phyloP scores from a whole-genome alignment of 2,113 vertebrate species.

The Aegotheles bennettii region DNA sequence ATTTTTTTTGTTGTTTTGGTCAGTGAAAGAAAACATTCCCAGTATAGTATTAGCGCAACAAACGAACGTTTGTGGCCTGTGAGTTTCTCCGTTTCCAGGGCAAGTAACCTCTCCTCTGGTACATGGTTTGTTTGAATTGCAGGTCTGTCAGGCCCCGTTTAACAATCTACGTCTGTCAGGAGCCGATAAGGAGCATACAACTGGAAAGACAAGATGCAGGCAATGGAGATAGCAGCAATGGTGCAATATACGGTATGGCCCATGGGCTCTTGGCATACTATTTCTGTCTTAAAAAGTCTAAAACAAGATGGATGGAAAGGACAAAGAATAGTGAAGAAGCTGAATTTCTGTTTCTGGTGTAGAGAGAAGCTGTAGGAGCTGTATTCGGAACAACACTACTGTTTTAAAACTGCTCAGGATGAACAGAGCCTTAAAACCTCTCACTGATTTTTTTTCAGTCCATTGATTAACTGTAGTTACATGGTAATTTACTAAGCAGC shows the following conservation, averaged over 20 bases:
- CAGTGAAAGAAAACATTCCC: background rate
- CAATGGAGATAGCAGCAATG: slow-evolving; percentile 72
- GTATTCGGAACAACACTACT: fast-evolving
- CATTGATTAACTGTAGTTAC: fast-evolving
- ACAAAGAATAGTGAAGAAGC: fast-evolving
- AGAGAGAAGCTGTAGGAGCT: fast-evolving
- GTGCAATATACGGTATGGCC: slow-evolving; percentile 80
- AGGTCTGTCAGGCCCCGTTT: slow-evolving; percentile 90
- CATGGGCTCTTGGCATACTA: fast-evolving
- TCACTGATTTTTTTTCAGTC: background rate
- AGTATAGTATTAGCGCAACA: background rate
- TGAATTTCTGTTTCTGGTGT: background rate
- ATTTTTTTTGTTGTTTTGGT: background rate
- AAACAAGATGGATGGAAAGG: background rate
- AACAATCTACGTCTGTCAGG: slow-evolving; percentile 88
- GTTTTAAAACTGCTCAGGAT: background rate
- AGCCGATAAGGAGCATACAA: slow-evolving; percentile 70
- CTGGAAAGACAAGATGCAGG: slow-evolving; percentile 77
- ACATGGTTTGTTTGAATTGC: background rate
- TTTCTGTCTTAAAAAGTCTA: fast-evolving
- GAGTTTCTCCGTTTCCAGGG: background rate
- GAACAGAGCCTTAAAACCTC: background rate
- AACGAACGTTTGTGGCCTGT: background rate
- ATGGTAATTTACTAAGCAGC: background rate
- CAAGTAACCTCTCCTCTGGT: background rate